phyloP scores from a whole-genome alignment of 1,140 invertebrate species.

The Lethrus apterus region DNA sequence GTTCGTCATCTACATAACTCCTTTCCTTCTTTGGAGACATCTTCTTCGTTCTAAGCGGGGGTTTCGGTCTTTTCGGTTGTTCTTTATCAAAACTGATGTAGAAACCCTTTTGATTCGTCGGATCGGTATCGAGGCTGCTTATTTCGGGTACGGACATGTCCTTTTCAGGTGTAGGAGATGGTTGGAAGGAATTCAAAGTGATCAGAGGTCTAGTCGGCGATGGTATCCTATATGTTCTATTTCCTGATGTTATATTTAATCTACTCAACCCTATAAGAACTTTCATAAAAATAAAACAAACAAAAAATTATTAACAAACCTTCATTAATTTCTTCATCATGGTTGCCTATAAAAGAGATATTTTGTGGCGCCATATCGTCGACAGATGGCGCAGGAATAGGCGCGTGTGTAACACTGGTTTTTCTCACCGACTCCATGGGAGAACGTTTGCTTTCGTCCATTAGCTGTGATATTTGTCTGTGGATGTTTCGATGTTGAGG shows the following conservation, averaged over 20 bases:
- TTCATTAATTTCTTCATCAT: conserved; percentile 39
- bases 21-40: conserved; percentile 70
- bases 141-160: conserved; percentile 36
- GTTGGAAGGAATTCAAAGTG: conserved; percentile 63
- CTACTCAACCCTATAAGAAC: conserved; percentile 57
- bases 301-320: conserved; percentile 15
- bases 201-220: conserved; percentile 70
- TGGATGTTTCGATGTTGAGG: conserved; percentile 39
- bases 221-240: conserved; percentile 77
- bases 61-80: conserved; percentile 80
- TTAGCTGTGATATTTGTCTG: conserved; percentile 39
- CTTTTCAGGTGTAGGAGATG: conserved; percentile 40
- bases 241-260: conserved; percentile 78
- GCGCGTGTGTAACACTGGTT: conserved; percentile 47
- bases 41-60: conserved; percentile 68
- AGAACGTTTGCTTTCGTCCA: conserved; percentile 26
- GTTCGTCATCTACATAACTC: conserved; percentile 31
- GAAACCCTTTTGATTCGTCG: conserved; percentile 81
- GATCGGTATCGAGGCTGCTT: conserved; percentile 41
- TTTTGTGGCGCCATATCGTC: conserved; percentile 87
- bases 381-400: conserved; percentile 56
- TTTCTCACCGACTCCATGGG: conserved; percentile 34
- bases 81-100: conserved; percentile 90
- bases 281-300: conserved; percentile 22
- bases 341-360: conserved; percentile 81